Evolutionary conservation across 2,797 vertebrate genomes (phyloP), one percentile per base, ranked within the genome.

Genomic region (Urocyon cinereoargenteus): DNA sequence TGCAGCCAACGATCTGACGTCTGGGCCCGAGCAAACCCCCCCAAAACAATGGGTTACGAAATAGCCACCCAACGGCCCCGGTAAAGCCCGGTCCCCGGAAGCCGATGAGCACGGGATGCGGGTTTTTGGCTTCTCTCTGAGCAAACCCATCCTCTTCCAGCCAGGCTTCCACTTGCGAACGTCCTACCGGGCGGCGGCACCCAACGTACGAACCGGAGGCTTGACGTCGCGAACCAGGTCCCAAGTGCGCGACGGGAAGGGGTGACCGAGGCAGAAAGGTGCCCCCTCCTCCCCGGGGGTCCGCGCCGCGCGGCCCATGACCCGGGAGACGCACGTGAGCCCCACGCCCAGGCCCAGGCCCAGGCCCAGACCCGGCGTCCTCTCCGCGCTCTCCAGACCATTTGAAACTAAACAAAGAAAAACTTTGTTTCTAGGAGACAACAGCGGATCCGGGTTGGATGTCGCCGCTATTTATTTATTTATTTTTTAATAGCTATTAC

Each of bases 371-470:
- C 40, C 40, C 40, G 40, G 40, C 40, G 40, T 6, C 40, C 40
- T 40, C 40, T 6, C 40, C 40, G 40, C 40, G 40, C 40, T 7
- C 40, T 45, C 40, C 40, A 45, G 94, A 92, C 92, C 96, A 68
- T 83, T 84, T 89, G 49, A 87, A 84, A 98, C 98, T 86, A 45
- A 97, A 98, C 98, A 98, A 98, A 98, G 98, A 98, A 98, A 98
- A 99, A 98, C 98, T 99, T 98, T 98, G 96, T 97, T 98, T 98
- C 97, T 2, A 5, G 14, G 95, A 98, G 97, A 98, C 98, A 97
- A 98, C 96, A 81, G n/a, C 94, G 91, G 97, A 96, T 96, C 95
- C 14, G 64, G 1, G 98, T 94, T 91, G 2, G 85, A 98, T 92
- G 97, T 64, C 53, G 97, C 62, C 62, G 95, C 90, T 95, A 59